Conservation (phyloP, 2,113 vertebrate species). For the Odontesthes bonariensis region DNA sequence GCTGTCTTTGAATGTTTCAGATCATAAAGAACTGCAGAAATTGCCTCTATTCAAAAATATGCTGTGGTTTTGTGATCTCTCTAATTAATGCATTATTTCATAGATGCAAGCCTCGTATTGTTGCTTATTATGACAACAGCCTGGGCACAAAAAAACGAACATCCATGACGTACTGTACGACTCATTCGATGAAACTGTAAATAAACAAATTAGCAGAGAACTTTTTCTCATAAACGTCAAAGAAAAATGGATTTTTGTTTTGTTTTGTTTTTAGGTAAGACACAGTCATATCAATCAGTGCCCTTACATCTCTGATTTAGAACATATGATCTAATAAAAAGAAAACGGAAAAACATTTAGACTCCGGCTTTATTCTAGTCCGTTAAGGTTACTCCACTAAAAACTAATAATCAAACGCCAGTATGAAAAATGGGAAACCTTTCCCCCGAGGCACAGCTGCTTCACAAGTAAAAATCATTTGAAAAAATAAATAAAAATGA, state of each 20-base stretch:
- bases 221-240: too few species aligned
- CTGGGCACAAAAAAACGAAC: not conserved
- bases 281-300: too few species aligned
- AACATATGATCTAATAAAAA: too few species aligned
- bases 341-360: too few species aligned
- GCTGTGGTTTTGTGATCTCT: not conserved
- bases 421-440: not conserved
- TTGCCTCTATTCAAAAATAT: not conserved
- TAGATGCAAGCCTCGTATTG: not conserved
- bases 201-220: too few species aligned
- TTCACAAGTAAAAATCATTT: constrained; percentile 1
- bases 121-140: not conserved
- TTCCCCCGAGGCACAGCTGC: not conserved
- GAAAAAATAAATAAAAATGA: not conserved
- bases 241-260: too few species aligned
- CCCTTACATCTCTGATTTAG: too few species aligned
- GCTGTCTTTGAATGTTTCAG: constrained; percentile 30
- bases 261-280: too few species aligned
- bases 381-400: too few species aligned
- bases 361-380: too few species aligned
- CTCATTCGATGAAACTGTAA: constrained; percentile 1
- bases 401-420: too few species aligned
- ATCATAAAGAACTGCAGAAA: constrained; percentile 30
- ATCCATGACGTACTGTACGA: not conserved
- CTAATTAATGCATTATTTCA: not conserved